phyloP scores from a whole-genome alignment of 2,888 invertebrate species.

The Drosophila colorata region DNA sequence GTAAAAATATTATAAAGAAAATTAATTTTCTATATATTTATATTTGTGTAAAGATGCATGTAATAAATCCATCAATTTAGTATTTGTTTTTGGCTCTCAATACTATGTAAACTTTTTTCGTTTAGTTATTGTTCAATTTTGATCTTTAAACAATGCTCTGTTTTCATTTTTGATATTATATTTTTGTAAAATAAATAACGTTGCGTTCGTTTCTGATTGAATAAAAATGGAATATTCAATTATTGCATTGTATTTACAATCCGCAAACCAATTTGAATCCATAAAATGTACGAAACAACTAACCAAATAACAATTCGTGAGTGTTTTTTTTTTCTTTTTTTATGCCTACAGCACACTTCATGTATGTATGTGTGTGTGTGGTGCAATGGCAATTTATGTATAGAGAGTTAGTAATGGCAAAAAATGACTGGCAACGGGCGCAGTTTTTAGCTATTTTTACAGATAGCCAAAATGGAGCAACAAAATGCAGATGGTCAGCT shows the following conservation, averaged over 20 bases:
- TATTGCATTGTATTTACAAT: constrained; percentile 47
- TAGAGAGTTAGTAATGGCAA: constrained; percentile 23
- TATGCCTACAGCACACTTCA: constrained; percentile 19
- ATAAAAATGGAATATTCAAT: constrained; percentile 50
- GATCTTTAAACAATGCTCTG: too few relatives aligned
- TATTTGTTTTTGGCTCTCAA: too few relatives aligned
- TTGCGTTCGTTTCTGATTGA: constrained; percentile 30
- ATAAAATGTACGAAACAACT: constrained; percentile 27
- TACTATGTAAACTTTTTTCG: too few relatives aligned
- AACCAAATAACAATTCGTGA: constrained; percentile 32
- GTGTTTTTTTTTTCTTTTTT: constrained; percentile 7
- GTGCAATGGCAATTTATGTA: too few relatives aligned
- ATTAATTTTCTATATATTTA: too few relatives aligned
- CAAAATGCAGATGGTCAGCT: constrained; percentile 19
- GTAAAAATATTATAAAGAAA: too few relatives aligned
- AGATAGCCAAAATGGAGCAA: constrained; percentile 39
- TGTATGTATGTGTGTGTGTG: not conserved
- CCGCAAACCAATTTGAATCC: constrained; percentile 46
- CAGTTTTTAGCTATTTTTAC: constrained; percentile 20
- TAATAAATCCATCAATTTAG: too few relatives aligned
- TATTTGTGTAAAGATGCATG: too few relatives aligned
- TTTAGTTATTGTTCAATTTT: too few relatives aligned
- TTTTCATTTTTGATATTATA: not conserved
- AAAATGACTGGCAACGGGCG: constrained; percentile 14
- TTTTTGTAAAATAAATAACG: constrained; percentile 19